Conservation (phyloP, 2,797 vertebrate genomes). For the Capromys pilorides region DNA sequence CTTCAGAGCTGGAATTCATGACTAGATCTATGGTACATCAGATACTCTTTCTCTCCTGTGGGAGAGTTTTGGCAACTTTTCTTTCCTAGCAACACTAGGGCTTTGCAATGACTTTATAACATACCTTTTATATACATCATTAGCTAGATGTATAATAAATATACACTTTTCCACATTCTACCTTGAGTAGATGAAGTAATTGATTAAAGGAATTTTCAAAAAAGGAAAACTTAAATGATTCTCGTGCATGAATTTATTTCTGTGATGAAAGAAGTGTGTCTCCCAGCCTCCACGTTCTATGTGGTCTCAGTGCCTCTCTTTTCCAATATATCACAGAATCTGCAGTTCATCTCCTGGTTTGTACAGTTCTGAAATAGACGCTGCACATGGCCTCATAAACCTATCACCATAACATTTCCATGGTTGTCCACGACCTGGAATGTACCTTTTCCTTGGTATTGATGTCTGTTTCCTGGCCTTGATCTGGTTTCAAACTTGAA, state of each 20-base stretch:
- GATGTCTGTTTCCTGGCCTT: not conserved
- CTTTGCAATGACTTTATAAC: constrained; percentile 18
- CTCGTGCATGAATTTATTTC: constrained; percentile 59
- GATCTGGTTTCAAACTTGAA: not conserved
- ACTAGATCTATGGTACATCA: not conserved
- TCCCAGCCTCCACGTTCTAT: not conserved
- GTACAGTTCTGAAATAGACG: not conserved
- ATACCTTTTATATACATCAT: not conserved
- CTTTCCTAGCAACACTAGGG: not conserved
- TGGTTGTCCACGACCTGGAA: not conserved
- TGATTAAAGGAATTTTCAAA: constrained; percentile 19
- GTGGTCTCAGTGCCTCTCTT: not conserved
- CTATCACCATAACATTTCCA: not conserved
- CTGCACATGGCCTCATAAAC: not conserved
- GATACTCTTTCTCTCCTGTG: not conserved
- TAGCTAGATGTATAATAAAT: constrained; percentile 20
- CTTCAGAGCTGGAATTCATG: not conserved
- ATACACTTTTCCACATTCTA: not conserved
- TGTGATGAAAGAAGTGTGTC: constrained; percentile 50
- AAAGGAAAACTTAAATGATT: constrained; percentile 47
- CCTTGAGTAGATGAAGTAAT: constrained; percentile 65
- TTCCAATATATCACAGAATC: constrained; percentile 14
- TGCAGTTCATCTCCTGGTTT: not conserved
- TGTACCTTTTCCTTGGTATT: not conserved
- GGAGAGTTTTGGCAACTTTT: not conserved